A percentile compares a stretch with the other conserved stretches of the same genome.
Conservation (phyloP, 2,113 vertebrate species). For the Sminthopsis crassicaudata region DNA sequence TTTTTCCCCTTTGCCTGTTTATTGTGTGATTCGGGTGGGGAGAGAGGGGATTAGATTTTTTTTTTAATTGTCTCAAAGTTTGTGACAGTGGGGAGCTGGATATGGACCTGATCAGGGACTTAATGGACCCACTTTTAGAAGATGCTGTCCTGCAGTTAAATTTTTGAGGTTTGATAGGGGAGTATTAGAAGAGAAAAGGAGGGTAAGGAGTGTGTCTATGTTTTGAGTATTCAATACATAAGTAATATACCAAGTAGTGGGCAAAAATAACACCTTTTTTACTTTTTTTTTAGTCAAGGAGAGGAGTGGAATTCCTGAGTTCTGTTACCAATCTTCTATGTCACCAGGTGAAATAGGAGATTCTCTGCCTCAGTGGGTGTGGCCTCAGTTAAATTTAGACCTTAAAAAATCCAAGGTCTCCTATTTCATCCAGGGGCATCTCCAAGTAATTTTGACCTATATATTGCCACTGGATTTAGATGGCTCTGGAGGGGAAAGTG, state of each 20-base stretch:
- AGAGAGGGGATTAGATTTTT: not conserved
- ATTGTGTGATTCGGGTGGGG: not conserved
- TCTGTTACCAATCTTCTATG: not conserved
- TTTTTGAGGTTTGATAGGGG: not conserved
- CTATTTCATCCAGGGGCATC: too few relatives aligned
- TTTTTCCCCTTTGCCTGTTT: not conserved
- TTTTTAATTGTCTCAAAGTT: not conserved
- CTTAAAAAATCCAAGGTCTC: too few relatives aligned
- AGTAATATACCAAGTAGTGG: not conserved
- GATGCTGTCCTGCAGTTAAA: not conserved
- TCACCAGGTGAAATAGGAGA: not conserved
- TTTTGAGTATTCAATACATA: not conserved
- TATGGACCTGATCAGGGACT: not conserved
- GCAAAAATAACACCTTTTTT: not conserved
- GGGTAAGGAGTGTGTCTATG: not conserved
- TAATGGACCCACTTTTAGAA: not conserved
- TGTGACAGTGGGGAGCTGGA: not conserved
- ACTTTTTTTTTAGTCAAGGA: not conserved
- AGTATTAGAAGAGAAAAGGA: not conserved
- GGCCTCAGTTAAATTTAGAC: too few relatives aligned
- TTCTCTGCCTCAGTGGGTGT: too few relatives aligned
- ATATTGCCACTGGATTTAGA: too few relatives aligned
- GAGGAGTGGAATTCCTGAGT: not conserved
- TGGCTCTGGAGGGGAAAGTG: too few relatives aligned
- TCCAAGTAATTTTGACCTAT: too few relatives aligned